Base-by-base conservation (phyloP, 2,888 invertebrate species). In the Meliscaeva auricollis region DNA sequence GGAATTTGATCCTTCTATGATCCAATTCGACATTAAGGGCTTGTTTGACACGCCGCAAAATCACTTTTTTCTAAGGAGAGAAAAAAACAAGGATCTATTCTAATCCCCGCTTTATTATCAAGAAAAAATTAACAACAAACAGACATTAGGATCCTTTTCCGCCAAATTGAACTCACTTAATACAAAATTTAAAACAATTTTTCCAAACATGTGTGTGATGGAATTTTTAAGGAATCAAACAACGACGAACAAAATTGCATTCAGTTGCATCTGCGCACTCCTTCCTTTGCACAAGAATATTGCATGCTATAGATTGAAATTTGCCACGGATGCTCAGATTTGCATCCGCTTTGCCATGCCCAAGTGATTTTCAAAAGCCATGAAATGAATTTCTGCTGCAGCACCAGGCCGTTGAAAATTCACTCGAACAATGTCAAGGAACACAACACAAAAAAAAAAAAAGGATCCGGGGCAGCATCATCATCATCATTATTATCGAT, bases 361-460 rank as follows among this genome's bases (percentile, higher is more conserved):
- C 50, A 85, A 85, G 73, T 85, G 85, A 77, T 35, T 81, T 81
- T 85, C 81, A 56, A 85, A 81, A 50, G 68, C 50, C 85, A 46
- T 85, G 52, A 75, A 80, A 80, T 54, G 70, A 68, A 32, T 35
- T 38, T 13, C 54, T 46, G 66, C 30, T 41, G 32, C 15, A 62
- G 81, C 85, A 85, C 81, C 85, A 81, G 85, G 85, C 85, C 85
- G 85, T 85, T 85, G 77, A 85, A 85, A 85, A 85, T 85, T 85
- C 72, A 60, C 38, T 52, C 68, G 20, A 73, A 83, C 78, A 83
- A 83, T 72, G 48, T 4, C 30, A 62, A 30, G 7, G 3, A 54
- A 17, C 26, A 26, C 26, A 26, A 26, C 11, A 22, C 1, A 1
- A 11, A 9, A 30, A 32, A 30, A 54, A 58, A 17, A 32, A 80